phyloP scores from a whole-genome alignment of 2,113 vertebrate species.

The Semnornis frantzii region DNA sequence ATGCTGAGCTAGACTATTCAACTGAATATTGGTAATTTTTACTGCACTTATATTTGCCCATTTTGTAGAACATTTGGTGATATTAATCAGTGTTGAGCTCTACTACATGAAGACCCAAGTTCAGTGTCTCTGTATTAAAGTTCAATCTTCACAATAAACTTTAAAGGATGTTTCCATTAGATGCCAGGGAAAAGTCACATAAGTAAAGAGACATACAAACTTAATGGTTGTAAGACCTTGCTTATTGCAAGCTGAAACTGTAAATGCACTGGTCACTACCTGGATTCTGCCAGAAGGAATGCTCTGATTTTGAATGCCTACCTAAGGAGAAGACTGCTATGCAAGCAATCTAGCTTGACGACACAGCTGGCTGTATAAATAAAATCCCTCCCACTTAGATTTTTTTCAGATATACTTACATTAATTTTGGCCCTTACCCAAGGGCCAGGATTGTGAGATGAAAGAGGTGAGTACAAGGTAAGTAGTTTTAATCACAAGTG shows the following conservation, averaged over 20 bases:
- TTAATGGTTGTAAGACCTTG: background rate
- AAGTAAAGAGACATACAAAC: conserved; percentile 9
- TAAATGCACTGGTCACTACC: background rate
- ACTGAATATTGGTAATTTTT: background rate
- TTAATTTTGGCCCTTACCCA: background rate
- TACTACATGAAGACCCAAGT: background rate
- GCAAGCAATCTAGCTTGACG: background rate
- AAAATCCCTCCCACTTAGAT: background rate
- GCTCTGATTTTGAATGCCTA: conserved; percentile 11
- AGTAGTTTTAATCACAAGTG: background rate
- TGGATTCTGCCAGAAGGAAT: conserved; percentile 23
- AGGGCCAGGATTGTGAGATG: background rate
- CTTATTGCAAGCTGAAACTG: background rate
- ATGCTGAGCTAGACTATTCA: background rate
- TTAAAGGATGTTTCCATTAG: conserved; percentile 33
- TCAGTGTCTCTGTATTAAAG: background rate
- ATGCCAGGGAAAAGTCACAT: background rate
- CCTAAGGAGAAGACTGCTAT: background rate
- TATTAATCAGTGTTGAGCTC: background rate
- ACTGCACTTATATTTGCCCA: background rate
- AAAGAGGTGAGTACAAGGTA: background rate
- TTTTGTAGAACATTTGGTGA: background rate
- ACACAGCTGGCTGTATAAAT: background rate
- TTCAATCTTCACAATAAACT: conserved; percentile 25
- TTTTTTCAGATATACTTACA: background rate